These are phyloP conservation scores for Aix galericulata DNA, from an alignment of 2,113 vertebrate species.

Conservation along the genomic window DNA sequence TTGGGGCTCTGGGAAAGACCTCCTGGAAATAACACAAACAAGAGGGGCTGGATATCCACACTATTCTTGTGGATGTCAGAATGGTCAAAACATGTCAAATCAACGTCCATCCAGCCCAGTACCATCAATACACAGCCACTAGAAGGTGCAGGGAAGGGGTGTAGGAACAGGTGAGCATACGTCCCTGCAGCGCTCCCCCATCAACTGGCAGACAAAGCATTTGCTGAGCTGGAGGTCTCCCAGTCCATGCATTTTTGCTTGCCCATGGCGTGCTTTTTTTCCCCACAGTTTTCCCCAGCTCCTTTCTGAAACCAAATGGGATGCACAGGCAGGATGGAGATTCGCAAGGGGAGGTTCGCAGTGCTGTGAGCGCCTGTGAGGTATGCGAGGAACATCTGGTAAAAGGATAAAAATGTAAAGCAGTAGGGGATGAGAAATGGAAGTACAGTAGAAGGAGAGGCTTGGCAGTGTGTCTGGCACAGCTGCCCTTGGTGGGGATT, in stretches of 20 bases:
- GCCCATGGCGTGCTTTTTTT: no score
- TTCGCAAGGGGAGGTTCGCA: not conserved
- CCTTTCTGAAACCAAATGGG: not conserved
- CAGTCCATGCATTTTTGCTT: not conserved
- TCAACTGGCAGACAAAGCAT: not conserved
- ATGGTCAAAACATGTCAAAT: accelerated
- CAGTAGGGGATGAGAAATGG: not conserved
- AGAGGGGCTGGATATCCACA: not conserved
- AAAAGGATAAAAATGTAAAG: not conserved
- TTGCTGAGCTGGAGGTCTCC: not conserved
- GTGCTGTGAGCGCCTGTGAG: not conserved
- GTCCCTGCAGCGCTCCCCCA: not conserved
- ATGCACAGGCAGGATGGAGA: not conserved
- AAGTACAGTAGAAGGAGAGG: not conserved
- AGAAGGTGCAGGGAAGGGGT: not conserved
- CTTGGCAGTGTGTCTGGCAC: not conserved
- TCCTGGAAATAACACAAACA: not conserved
- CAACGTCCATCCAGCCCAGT: not conserved
- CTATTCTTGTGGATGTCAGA: not conserved
- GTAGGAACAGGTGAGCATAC: not conserved
- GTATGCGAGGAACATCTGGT: not conserved
- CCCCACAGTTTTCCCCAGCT: not conserved
- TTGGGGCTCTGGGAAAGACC: not conserved
- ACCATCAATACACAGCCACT: not conserved
- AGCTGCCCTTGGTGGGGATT: not conserved